phyloP scores from a whole-genome alignment of 1,140 invertebrate species.

The Mizuhopecten yessoensis region DNA sequence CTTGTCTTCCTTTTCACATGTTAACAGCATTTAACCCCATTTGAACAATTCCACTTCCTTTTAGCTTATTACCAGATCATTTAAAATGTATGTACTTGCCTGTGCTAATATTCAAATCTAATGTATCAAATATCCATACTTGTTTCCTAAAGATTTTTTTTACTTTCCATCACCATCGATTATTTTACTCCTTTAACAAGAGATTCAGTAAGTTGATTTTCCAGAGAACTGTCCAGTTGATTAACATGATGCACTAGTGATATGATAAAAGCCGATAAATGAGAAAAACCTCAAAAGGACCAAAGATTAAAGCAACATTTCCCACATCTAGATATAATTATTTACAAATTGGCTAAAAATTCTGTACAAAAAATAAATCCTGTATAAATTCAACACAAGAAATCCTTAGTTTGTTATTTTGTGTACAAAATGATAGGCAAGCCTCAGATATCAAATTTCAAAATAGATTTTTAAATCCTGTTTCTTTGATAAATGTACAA shows the following conservation, averaged over 20 bases:
- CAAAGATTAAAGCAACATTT: neutral
- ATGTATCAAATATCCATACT: no score
- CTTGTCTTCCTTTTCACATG: no score
- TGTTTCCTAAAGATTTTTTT: no score
- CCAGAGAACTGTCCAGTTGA: neutral
- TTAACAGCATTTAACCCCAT: no score
- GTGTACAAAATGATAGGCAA: neutral
- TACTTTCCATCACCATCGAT: no score
- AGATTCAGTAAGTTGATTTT: neutral
- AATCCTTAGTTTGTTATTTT: neutral
- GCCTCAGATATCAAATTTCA: neutral
- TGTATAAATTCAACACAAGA: neutral
- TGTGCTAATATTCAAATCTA: no score
- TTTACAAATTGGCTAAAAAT: constrained; percentile 4
- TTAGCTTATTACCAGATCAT: no score
- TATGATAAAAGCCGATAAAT: no score
- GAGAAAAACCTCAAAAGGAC: neutral
- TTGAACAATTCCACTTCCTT: no score
- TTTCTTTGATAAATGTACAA: neutral
- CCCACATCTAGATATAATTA: neutral
- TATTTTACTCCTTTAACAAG: no score
- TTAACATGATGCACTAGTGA: neutral
- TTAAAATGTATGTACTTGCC: no score
- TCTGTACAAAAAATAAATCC: neutral
- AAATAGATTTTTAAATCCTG: neutral